Percentiles rank a stretch among this genome's conserved stretches.
These are phyloP conservation scores for Lytechinus variegatus DNA, from an alignment of 35 echinoderm and acorn worm species.

Conservation along the genomic window DNA sequence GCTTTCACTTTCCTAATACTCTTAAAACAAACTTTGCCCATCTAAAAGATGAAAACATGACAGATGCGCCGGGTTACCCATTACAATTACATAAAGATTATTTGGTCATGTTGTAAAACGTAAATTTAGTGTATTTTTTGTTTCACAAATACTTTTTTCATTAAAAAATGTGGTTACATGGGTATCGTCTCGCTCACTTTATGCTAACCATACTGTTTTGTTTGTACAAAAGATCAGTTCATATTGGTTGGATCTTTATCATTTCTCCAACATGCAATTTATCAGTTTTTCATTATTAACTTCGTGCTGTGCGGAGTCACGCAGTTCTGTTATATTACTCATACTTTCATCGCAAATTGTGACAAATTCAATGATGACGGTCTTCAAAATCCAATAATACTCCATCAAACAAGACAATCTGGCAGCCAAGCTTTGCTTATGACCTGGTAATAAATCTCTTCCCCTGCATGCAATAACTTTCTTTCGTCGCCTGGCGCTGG, in stretches of 20 bases:
- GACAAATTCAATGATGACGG: not conserved
- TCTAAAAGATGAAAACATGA: no score
- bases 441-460: not conserved
- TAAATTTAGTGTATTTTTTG: not conserved
- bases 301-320: not conserved
- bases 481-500: not conserved
- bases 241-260: not conserved
- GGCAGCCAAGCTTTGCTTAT: not conserved
- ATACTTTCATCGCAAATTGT: not conserved
- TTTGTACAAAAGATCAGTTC: not conserved
- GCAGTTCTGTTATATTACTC: not conserved
- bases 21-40: no score
- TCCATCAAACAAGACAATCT: not conserved
- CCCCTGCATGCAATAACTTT: not conserved
- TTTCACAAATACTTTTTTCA: no score
- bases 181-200: not conserved
- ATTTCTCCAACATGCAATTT: not conserved
- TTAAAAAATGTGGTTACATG: no score
- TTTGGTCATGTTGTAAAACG: not conserved
- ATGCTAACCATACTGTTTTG: not conserved
- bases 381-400: not conserved
- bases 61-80: no score
- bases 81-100: no score
- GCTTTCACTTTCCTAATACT: no score
- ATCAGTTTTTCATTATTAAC: not conserved